Evolutionary conservation across 1,140 invertebrate species (phyloP).

Genomic region (Trigoniulus corallinus): DNA sequence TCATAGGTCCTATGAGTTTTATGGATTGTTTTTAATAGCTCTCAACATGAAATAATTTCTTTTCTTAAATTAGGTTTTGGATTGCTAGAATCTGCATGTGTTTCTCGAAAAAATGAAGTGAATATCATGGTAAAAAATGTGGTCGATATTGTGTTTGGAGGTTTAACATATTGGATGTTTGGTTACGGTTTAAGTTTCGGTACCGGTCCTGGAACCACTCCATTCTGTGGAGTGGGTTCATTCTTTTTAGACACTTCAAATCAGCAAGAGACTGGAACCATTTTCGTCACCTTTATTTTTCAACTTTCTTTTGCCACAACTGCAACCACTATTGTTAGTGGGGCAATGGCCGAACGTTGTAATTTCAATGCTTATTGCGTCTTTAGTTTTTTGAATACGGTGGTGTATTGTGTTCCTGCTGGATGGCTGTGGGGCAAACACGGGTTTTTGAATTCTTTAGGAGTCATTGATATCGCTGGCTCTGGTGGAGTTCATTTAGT

Average conservation of each 20-base stretch:
- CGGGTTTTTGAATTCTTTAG: conserved; percentile 62
- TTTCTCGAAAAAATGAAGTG: conserved; percentile 83
- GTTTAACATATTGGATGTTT: conserved; percentile 38
- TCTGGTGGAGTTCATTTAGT: conserved; percentile 85
- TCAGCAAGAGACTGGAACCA: conserved; percentile 36
- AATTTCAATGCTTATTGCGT: conserved; percentile 81
- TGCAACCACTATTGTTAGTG: conserved; percentile 57
- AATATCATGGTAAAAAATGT: conserved; percentile 96
- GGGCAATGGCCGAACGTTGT: conserved; percentile 40
- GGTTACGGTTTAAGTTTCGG: conserved; percentile 81
- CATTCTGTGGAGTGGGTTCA: conserved; percentile 41
- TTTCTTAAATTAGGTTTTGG: conserved; percentile 52
- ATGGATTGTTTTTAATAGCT: not conserved
- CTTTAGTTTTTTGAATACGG: conserved; percentile 73
- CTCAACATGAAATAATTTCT: not conserved
- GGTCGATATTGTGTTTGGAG: conserved; percentile 78
- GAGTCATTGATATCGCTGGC: conserved; percentile 74
- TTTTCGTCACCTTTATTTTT: conserved; percentile 70
- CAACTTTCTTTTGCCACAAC: conserved; percentile 69
- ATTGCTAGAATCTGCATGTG: conserved; percentile 78
- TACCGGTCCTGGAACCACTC: conserved; percentile 43
- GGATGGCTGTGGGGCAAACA: conserved; percentile 81
- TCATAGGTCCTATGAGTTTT: no score
- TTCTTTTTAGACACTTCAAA: conserved; percentile 29
- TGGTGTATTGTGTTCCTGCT: conserved; percentile 79